phyloP scores from a whole-genome alignment of 1,140 invertebrate genomes.

The Holotrichia oblita region DNA sequence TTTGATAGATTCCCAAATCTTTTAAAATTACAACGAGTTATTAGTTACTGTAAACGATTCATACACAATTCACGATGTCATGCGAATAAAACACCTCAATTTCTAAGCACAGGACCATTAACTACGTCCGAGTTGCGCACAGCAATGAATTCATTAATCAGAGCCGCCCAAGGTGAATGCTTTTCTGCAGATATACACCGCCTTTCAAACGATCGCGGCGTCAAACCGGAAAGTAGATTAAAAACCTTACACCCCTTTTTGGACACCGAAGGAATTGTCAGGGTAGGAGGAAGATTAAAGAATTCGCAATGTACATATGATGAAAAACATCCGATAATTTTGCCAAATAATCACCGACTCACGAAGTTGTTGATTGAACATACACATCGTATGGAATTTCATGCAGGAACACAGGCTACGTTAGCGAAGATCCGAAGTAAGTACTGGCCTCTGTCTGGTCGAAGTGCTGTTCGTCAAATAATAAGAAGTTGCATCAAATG shows the following conservation, averaged over 20 bases:
- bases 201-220: not conserved
- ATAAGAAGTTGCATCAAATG: constrained; percentile 4
- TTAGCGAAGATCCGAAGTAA: not conserved
- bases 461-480: not conserved
- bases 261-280: constrained; percentile 38
- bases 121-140: not conserved
- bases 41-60: not conserved
- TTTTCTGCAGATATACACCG: not conserved
- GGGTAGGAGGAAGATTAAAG: constrained; percentile 40
- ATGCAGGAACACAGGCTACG: not conserved
- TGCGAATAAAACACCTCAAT: not conserved
- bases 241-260: constrained; percentile 42
- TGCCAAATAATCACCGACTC: constrained; percentile 42
- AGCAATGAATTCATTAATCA: not conserved
- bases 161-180: not conserved
- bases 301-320: constrained; percentile 23
- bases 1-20: not conserved
- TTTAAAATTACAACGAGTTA: not conserved
- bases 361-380: constrained; percentile 25
- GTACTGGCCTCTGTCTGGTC: not conserved
- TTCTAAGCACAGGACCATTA: not conserved
- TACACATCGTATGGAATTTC: not conserved
- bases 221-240: constrained; percentile 9
- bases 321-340: constrained; percentile 45
- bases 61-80: not conserved